These are phyloP conservation scores for Argynnis bischoffii DNA, from an alignment of 2,888 invertebrate genomes.

Conservation along the genomic window DNA sequence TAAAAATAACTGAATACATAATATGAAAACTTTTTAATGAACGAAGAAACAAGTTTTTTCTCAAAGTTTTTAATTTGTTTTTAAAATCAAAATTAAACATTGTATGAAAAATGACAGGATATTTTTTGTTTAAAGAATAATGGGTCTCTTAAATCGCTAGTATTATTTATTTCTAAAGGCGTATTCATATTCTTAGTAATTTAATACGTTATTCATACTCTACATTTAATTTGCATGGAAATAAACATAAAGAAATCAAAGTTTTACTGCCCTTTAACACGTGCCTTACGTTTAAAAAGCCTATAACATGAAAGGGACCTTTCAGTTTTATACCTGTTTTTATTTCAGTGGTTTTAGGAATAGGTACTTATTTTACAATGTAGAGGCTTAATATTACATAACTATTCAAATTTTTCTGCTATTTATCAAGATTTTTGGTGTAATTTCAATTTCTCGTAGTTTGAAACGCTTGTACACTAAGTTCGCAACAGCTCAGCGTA, in stretches of 20 bases:
- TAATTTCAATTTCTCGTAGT: no score
- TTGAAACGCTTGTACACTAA: no score
- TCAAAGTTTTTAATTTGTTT: neutral
- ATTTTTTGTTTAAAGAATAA: constrained; percentile 5
- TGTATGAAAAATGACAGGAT: neutral
- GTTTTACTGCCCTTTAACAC: constrained; percentile 11
- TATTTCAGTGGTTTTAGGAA: no score
- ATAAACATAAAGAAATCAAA: constrained; percentile 3
- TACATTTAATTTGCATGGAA: constrained; percentile 15
- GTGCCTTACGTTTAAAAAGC: constrained; percentile 16
- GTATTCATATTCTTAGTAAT: constrained; percentile 10
- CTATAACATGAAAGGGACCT: constrained; percentile 4
- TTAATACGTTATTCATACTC: constrained; percentile 8
- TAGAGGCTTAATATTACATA: no score
- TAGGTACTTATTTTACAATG: no score
- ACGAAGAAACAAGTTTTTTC: neutral
- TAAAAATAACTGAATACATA: constrained; percentile 4
- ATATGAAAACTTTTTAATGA: constrained; percentile 1
- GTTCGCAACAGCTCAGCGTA: no score
- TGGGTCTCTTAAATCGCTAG: neutral
- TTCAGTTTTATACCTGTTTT: neutral
- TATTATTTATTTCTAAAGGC: neutral
- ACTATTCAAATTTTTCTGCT: no score
- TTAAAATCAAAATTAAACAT: neutral
- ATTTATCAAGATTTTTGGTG: no score